Conservation (phyloP, 2,888 invertebrate genomes). For the Caenorhabditis uteleia region DNA sequence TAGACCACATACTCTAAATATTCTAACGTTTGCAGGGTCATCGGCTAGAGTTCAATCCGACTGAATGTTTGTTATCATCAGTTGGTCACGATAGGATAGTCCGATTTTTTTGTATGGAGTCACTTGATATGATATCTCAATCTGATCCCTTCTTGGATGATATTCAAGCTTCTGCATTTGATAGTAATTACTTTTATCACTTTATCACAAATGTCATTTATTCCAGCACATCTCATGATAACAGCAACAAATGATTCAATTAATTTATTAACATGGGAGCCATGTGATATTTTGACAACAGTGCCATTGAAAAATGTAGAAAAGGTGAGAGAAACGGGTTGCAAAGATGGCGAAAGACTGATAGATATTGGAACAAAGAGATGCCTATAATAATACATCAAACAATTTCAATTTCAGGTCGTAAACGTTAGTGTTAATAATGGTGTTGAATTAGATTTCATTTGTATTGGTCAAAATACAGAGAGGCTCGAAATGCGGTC, state of each 20-base stretch:
- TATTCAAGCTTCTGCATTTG: conserved; percentile 35
- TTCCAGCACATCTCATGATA: conserved; percentile 39
- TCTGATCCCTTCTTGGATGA: conserved; percentile 38
- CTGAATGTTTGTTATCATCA: conserved; percentile 29
- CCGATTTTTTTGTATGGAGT: conserved; percentile 34
- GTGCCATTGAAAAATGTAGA: conserved; percentile 34
- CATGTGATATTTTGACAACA: conserved; percentile 32
- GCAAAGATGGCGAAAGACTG: neutral
- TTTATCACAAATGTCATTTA: neutral
- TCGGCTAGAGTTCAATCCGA: conserved; percentile 26
- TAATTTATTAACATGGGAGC: conserved; percentile 40
- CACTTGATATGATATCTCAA: conserved; percentile 36
- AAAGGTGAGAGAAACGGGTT: conserved; percentile 11
- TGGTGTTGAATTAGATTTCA: conserved; percentile 34
- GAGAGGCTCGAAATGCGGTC: conserved; percentile 35
- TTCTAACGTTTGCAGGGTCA: conserved; percentile 22
- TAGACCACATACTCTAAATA: neutral
- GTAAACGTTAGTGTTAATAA: conserved; percentile 32
- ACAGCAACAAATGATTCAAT: conserved; percentile 36
- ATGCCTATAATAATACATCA: neutral
- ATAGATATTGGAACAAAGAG: neutral
- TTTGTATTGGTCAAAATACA: conserved; percentile 37
- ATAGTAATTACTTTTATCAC: conserved; percentile 11
- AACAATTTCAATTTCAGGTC: conserved; percentile 16
- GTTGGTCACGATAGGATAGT: conserved; percentile 42